Conservation (phyloP, 2,888 invertebrate species). For the Torymus auratus region DNA sequence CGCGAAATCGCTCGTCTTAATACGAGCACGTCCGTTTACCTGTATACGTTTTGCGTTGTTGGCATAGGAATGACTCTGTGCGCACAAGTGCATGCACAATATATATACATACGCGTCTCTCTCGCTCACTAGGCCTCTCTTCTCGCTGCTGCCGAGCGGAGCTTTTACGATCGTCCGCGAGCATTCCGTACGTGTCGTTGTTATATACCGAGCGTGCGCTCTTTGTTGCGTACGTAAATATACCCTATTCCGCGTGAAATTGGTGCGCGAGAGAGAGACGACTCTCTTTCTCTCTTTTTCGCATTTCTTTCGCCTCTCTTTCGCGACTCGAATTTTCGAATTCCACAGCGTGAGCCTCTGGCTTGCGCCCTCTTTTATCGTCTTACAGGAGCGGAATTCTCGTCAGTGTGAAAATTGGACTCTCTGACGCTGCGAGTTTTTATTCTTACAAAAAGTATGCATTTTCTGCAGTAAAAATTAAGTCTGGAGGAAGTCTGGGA, state of each 20-base stretch:
- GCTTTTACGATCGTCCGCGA: constrained; percentile 55
- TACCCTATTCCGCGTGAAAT: constrained; percentile 57
- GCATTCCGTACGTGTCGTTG: constrained; percentile 60
- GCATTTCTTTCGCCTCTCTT: constrained; percentile 1
- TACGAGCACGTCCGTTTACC: constrained; percentile 19
- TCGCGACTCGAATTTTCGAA: constrained; percentile 50
- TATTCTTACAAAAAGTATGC: no score
- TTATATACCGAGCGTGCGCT: constrained; percentile 20
- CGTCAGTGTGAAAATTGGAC: constrained; percentile 6
- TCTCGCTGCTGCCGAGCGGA: constrained; percentile 40
- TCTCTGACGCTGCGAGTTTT: not conserved
- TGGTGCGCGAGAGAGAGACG: constrained; percentile 43
- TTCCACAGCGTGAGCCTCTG: constrained; percentile 33
- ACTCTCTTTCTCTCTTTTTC: constrained; percentile 24
- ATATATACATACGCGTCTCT: not conserved
- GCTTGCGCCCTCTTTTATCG: constrained; percentile 19
- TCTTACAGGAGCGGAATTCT: not conserved
- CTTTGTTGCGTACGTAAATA: constrained; percentile 58
- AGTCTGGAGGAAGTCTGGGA: no score
- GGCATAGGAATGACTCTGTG: constrained; percentile 39
- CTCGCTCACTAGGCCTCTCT: not conserved
- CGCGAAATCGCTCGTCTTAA: constrained; percentile 36
- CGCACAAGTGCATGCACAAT: not conserved
- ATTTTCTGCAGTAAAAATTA: no score
- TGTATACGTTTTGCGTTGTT: constrained; percentile 25